Percentiles rank a stretch among this genome's conserved stretches.
phyloP scores from a whole-genome alignment of 2,888 invertebrate species.

The Furcula furcula region DNA sequence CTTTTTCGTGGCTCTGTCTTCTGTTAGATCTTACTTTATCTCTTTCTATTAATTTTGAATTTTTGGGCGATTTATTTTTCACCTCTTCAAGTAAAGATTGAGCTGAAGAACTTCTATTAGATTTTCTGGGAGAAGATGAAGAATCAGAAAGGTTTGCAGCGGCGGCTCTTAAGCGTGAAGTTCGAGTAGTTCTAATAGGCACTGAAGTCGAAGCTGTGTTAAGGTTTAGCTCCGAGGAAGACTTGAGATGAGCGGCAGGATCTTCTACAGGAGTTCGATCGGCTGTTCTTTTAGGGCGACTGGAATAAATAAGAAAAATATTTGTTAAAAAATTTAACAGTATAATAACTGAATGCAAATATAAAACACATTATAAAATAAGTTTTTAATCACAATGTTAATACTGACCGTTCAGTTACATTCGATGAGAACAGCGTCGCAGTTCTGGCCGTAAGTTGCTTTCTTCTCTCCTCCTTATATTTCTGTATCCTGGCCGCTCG shows the following conservation, averaged over 20 bases:
- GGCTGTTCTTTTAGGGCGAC: constrained; percentile 55
- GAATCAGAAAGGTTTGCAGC: constrained; percentile 69
- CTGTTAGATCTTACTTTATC: constrained; percentile 57
- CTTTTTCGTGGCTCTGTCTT: constrained; percentile 64
- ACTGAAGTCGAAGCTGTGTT: constrained; percentile 69
- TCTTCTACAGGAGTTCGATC: constrained; percentile 59
- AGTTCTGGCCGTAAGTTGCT: constrained; percentile 84
- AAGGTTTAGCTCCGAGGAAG: constrained; percentile 73
- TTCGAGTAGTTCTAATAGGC: constrained; percentile 86
- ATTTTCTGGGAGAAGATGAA: constrained; percentile 53
- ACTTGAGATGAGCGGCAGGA: constrained; percentile 59
- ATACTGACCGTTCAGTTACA: constrained; percentile 74
- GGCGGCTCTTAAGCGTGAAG: constrained; percentile 87
- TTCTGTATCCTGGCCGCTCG: constrained; percentile 84
- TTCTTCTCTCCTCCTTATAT: constrained; percentile 88
- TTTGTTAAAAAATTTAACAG: background rate
- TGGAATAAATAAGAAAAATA: constrained; percentile 46
- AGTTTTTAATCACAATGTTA: background rate
- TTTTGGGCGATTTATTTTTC: constrained; percentile 57
- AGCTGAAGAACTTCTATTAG: constrained; percentile 68
- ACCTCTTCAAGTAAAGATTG: constrained; percentile 65
- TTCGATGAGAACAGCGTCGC: constrained; percentile 84
- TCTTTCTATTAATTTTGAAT: constrained; percentile 67
- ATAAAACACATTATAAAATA: background rate
- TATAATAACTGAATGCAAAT: too few species aligned